Conservation (phyloP, 2,797 vertebrate species). For the Macroramphosus scolopax region DNA sequence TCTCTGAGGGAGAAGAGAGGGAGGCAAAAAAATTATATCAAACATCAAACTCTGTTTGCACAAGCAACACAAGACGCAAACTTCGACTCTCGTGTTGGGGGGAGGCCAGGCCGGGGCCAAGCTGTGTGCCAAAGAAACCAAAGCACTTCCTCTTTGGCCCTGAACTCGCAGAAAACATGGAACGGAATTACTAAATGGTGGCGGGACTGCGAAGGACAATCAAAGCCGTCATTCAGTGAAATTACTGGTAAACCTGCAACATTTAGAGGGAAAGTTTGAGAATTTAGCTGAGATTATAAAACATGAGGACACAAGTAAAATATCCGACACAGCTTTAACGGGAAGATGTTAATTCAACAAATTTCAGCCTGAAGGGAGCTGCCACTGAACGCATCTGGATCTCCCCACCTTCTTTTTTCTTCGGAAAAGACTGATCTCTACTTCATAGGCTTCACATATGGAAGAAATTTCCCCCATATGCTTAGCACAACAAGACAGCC, state of each 20-base stretch:
- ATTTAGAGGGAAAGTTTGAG: constrained; percentile 30
- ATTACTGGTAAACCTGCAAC: constrained; percentile 9
- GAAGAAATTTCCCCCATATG: constrained; percentile 74
- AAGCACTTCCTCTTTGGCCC: constrained; percentile 72
- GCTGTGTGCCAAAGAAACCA: constrained; percentile 74
- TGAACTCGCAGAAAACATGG: constrained; percentile 66
- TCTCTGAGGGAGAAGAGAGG: constrained; percentile 29
- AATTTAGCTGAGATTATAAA: constrained; percentile 25
- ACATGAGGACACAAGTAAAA: constrained; percentile 29
- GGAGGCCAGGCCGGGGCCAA: constrained; percentile 54
- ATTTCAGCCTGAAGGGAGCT: constrained; percentile 43
- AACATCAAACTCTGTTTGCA: constrained; percentile 72
- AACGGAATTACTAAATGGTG: constrained; percentile 52
- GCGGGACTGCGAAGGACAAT: constrained; percentile 41
- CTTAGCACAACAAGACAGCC: constrained; percentile 70
- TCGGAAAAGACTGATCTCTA: constrained; percentile 66
- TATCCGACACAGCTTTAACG: constrained; percentile 6
- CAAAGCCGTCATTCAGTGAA: constrained; percentile 25
- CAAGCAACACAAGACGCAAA: constrained; percentile 77
- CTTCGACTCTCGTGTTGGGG: constrained; percentile 70
- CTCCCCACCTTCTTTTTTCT: constrained; percentile 52
- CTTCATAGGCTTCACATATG: constrained; percentile 74
- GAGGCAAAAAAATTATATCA: constrained; percentile 58
- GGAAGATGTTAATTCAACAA: constrained; percentile 43
- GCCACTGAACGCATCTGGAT: constrained; percentile 53